Conservation (phyloP, 2,797 vertebrate species). For the Phylloscopus collybita region DNA sequence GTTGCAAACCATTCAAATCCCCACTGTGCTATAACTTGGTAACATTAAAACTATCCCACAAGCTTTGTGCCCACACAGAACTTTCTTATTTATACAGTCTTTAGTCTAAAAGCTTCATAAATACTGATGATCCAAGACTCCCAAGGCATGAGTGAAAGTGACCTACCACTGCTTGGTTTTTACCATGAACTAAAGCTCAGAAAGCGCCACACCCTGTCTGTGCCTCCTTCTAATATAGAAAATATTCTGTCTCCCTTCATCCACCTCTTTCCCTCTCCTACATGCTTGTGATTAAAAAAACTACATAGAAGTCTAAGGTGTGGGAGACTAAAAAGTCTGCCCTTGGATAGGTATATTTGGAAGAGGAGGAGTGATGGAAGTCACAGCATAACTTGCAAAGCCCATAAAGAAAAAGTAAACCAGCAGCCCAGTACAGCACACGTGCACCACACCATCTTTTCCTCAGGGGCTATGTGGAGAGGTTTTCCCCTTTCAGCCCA, state of each 20-base stretch:
- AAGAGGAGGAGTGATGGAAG: background rate
- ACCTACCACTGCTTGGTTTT: background rate
- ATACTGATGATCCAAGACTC: background rate
- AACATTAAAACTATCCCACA: background rate
- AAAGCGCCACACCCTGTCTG: background rate
- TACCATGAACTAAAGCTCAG: background rate
- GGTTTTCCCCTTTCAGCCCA: background rate
- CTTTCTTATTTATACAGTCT: background rate
- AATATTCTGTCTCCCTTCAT: background rate
- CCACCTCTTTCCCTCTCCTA: background rate
- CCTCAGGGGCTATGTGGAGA: background rate
- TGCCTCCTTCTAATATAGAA: background rate
- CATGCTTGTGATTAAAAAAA: background rate
- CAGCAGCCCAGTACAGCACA: background rate
- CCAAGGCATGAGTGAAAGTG: background rate
- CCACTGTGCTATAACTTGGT: background rate
- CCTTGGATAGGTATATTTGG: background rate
- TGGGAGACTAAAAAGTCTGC: background rate
- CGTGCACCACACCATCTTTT: background rate
- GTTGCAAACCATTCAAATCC: background rate
- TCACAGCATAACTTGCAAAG: background rate
- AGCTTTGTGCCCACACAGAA: background rate
- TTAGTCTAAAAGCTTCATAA: background rate
- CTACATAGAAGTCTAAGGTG: background rate
- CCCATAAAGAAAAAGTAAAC: background rate